A percentile compares a stretch with the other conserved stretches of the same genome.
Evolutionary conservation across 2,113 vertebrate species (phyloP).

Genomic region (Phalacrocorax pelagicus): DNA sequence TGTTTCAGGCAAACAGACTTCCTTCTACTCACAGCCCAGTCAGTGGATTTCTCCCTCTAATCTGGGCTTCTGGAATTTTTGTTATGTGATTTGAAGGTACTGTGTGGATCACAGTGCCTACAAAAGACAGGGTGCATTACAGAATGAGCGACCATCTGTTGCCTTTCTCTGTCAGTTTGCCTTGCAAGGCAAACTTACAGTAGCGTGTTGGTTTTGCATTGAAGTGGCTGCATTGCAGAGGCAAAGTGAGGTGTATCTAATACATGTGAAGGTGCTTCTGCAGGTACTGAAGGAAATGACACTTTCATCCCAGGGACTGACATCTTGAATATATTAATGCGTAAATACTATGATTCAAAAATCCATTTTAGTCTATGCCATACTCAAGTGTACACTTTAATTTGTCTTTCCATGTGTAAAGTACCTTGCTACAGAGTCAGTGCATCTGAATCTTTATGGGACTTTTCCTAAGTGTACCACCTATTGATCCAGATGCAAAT

Average conservation of each 20-base stretch:
- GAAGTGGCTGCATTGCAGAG: background rate
- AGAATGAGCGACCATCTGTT: background rate
- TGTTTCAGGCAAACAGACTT: background rate
- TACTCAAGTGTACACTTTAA: background rate
- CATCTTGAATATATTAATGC: background rate
- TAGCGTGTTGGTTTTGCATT: background rate
- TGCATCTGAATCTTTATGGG: background rate
- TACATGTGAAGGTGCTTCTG: background rate
- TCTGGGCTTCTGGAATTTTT: background rate
- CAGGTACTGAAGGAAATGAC: background rate
- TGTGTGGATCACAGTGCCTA: background rate
- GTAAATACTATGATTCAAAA: background rate
- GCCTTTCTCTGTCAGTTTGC: background rate
- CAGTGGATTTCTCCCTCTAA: background rate
- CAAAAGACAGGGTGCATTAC: fast-evolving
- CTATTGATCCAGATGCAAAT: background rate
- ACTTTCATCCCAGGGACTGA: background rate
- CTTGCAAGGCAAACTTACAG: background rate
- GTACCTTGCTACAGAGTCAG: background rate
- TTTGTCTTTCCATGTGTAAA: background rate
- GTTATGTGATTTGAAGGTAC: background rate
- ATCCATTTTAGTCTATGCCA: background rate
- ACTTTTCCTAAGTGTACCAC: background rate
- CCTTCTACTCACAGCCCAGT: too few species aligned
- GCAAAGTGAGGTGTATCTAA: background rate